phyloP scores from a whole-genome alignment of 92 coral and sea anemone species.

The Umimayanthus kanabou region DNA sequence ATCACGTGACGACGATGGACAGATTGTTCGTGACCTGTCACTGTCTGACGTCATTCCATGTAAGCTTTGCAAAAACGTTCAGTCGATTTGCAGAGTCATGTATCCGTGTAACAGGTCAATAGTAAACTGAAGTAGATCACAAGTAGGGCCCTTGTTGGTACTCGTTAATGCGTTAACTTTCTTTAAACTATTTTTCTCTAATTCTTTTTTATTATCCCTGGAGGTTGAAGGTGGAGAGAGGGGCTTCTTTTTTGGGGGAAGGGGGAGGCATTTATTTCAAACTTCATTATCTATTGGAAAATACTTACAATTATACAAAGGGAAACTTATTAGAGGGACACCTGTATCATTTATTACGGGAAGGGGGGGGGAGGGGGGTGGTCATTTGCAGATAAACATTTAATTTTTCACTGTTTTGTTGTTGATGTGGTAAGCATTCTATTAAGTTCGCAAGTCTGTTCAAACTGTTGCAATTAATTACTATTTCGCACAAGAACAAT shows the following conservation, averaged over 20 bases:
- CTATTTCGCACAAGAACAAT: background rate
- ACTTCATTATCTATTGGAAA: too few species aligned
- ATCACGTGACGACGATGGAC: slow-evolving; percentile 95
- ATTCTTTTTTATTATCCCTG: too few species aligned
- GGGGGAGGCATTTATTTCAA: too few species aligned
- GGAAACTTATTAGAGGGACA: too few species aligned
- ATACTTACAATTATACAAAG: too few species aligned
- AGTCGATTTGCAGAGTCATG: background rate
- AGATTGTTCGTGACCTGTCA: slow-evolving; percentile 90
- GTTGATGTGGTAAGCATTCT: background rate
- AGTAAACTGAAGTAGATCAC: background rate
- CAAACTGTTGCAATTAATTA: too few species aligned
- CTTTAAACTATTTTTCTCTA: background rate
- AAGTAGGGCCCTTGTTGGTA: background rate
- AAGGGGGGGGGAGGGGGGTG: too few species aligned
- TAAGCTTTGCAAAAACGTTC: slow-evolving; percentile 5
- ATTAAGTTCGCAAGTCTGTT: background rate
- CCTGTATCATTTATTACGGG: too few species aligned
- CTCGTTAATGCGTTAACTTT: too few species aligned
- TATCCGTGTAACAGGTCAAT: background rate
- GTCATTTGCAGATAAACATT: too few species aligned
- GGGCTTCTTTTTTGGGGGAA: too few species aligned
- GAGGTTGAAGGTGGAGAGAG: too few species aligned
- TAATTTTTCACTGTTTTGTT: background rate
- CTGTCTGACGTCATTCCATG: slow-evolving; percentile 82